Evolutionary conservation across 1,140 invertebrate genomes (phyloP), one percentile per base, ranked within the genome.

Genomic region (Aphelenchoides besseyi): DNA sequence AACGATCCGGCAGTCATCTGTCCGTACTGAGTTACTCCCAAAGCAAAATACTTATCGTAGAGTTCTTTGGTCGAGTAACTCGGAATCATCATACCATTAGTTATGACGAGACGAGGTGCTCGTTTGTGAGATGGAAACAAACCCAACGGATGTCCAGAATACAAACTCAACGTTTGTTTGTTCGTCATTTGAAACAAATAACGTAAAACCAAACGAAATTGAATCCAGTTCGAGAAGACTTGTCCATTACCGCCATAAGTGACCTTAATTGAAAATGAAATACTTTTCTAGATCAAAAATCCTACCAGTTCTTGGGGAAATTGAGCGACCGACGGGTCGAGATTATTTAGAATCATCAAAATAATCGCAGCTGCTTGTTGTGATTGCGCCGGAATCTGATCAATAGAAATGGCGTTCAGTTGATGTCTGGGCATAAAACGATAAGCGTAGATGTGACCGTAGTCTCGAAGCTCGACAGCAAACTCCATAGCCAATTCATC

Each of bases 381-480:
- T 66, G 81, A 86, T 67, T 86, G 85, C 1, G 86, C 86, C 1
- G 88, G 88, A 75, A 89, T 89, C 1, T 88, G 79, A 16, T 86
- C 81, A 12, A 90, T 86, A 23, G 89, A 88, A 76, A 89, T 89
- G 1, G 90, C 89, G 88, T 86, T 88, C 78, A 90, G 85, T 33
- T 83, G 68, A 76, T 87, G 78, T 48, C 80, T 68, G 23, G 89
- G 89, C 32, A 87, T 76, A 70, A 90, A 90, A 55, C 90, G 82
- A 81, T 89, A 52, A 90, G 90, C 90, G 82, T 90, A 90, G 73
- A 91, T 90, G 74, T 90, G 90, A 1, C 90, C 90, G 84, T 87
- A 90, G 0, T 81, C 74, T 12, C 85, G 73, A 23, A 90, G 83
- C 81, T 90, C 90, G 16, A 86, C 73, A 2, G 85, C 85, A 82